Percentiles rank a stretch among this genome's conserved stretches.
These are phyloP conservation scores for Hoplostethus atlanticus DNA, from an alignment of 2,797 vertebrate genomes.

Conservation along the genomic window DNA sequence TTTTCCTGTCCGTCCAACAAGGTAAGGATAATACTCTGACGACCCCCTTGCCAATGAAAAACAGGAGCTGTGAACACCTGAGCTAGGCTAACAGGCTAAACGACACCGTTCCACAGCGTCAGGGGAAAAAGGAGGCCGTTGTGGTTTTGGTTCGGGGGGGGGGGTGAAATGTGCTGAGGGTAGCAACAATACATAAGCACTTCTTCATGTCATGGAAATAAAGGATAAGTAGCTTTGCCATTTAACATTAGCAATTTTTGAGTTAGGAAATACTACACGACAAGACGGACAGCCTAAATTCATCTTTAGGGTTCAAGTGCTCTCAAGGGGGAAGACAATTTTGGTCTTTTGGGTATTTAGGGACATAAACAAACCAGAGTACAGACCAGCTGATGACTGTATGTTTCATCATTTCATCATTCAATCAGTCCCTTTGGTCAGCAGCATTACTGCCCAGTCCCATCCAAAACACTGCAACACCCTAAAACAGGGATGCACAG, in stretches of 20 bases:
- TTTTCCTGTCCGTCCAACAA: slow-evolving; percentile 15
- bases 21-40: slow-evolving; percentile 10
- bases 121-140: slow-evolving; percentile 29
- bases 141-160: slow-evolving; percentile 19
- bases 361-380: not conserved
- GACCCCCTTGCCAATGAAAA: slow-evolving; percentile 38
- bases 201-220: not conserved
- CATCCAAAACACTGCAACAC: slow-evolving; percentile 6
- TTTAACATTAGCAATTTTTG: not conserved
- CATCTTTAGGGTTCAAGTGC: too few species aligned
- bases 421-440: not conserved
- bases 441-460: not conserved
- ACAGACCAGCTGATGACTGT: slow-evolving; percentile 1
- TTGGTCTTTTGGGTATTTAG: too few species aligned
- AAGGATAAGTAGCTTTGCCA: too few species aligned
- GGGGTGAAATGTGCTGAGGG: slow-evolving; percentile 21
- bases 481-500: not conserved
- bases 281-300: not conserved
- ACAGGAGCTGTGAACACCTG: slow-evolving; percentile 32
- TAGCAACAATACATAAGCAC: slow-evolving; percentile 1
- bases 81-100: slow-evolving; percentile 31
- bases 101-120: slow-evolving; percentile 35
- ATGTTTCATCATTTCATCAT: not conserved
- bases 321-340: too few species aligned
- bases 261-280: not conserved